These are phyloP conservation scores for Cnemophilus loriae DNA, from an alignment of 2,113 vertebrate species.

Conservation along the genomic window DNA sequence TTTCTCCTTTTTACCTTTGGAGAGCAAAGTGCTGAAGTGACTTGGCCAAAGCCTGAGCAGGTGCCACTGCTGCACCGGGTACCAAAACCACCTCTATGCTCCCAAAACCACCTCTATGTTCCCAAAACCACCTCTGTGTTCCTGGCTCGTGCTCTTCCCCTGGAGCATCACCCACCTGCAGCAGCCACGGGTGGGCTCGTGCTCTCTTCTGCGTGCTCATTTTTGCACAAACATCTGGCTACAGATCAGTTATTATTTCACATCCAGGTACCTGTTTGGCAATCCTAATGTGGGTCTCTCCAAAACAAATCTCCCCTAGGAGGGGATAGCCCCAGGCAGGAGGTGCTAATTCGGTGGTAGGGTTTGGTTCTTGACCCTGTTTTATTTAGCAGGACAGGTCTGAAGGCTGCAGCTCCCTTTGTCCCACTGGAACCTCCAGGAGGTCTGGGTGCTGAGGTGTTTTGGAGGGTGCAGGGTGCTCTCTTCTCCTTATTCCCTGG, in stretches of 20 bases:
- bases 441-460: rapidly evolving
- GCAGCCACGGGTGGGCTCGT: background rate
- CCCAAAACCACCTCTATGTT: background rate
- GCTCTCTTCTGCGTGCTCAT: background rate
- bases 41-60: background rate
- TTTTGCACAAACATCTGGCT: background rate
- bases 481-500: background rate
- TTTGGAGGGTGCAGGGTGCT: background rate
- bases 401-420: background rate
- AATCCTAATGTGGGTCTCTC: background rate
- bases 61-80: background rate
- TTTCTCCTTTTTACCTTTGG: background rate
- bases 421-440: background rate
- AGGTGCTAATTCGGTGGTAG: background rate
- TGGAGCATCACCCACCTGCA: rapidly evolving
- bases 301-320: background rate
- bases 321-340: background rate
- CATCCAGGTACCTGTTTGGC: background rate
- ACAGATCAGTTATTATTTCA: background rate
- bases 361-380: background rate
- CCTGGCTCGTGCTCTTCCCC: background rate
- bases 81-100: rapidly evolving
- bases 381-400: background rate
- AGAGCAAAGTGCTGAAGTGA: background rate
- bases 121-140: background rate